phyloP scores from a whole-genome alignment of 2,888 invertebrate species.

The Heteromyza rotundicornis region DNA sequence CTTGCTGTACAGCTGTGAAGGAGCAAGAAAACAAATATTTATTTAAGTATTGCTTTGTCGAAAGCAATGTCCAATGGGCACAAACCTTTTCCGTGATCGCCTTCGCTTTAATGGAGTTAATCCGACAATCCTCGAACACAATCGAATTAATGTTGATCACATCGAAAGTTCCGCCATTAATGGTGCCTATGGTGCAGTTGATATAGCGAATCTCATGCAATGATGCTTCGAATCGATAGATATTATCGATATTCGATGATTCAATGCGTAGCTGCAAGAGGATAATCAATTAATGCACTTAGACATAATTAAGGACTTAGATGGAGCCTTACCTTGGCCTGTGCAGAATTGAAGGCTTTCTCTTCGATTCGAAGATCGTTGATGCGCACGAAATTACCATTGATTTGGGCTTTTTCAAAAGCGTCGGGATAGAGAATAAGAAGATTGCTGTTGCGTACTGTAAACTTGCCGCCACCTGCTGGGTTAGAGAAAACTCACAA shows the following conservation, averaged over 20 bases:
- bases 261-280: constrained; percentile 50
- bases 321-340: constrained; percentile 47
- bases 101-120: constrained; percentile 49
- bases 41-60: background rate
- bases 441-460: constrained; percentile 46
- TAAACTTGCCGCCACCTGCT: constrained; percentile 54
- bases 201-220: constrained; percentile 53
- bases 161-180: constrained; percentile 56
- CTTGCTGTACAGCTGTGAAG: constrained; percentile 37
- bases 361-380: constrained; percentile 48
- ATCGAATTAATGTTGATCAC: constrained; percentile 57
- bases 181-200: constrained; percentile 51
- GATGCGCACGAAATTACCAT: constrained; percentile 49
- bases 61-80: too few species aligned
- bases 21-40: constrained; percentile 4
- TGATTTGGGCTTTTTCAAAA: constrained; percentile 52
- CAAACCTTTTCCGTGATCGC: constrained; percentile 59
- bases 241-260: constrained; percentile 45
- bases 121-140: constrained; percentile 53
- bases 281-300: background rate
- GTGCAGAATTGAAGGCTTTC: constrained; percentile 53
- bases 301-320: background rate
- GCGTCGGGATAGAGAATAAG: constrained; percentile 50
- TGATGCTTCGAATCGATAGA: constrained; percentile 54
- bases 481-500: background rate